phyloP scores from a whole-genome alignment of 2,888 invertebrate genomes.

The Rhynchonema sp. region DNA sequence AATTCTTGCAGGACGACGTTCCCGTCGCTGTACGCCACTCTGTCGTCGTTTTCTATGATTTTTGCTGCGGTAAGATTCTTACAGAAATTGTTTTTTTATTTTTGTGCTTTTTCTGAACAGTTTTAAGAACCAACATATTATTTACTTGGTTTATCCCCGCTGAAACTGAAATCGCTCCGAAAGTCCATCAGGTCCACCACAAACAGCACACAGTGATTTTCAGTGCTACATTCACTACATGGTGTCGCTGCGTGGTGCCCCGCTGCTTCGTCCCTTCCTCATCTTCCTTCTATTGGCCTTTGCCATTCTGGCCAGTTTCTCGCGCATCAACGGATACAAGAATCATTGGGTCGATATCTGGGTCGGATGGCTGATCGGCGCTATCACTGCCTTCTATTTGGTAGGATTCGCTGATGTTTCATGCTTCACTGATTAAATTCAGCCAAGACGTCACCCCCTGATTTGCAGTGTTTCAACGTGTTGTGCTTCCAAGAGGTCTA shows the following conservation, averaged over 20 bases:
- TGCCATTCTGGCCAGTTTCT: slow-evolving; percentile 31
- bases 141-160: too few species aligned
- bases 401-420: slow-evolving; percentile 18
- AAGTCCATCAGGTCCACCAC: too few species aligned
- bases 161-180: too few species aligned
- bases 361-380: slow-evolving; percentile 32
- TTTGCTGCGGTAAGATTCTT: slow-evolving; percentile 32
- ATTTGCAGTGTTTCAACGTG: slow-evolving; percentile 22
- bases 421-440: slow-evolving; percentile 16
- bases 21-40: slow-evolving; percentile 33
- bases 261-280: slow-evolving; percentile 33
- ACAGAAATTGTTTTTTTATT: too few species aligned
- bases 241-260: slow-evolving; percentile 30
- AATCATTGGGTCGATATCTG: slow-evolving; percentile 34
- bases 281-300: slow-evolving; percentile 9
- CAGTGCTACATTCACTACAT: slow-evolving; percentile 34
- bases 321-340: slow-evolving; percentile 30
- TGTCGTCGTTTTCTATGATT: slow-evolving; percentile 31
- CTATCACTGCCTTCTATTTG: slow-evolving; percentile 30
- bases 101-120: too few species aligned
- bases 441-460: neutral
- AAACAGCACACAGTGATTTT: too few species aligned
- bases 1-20: slow-evolving; percentile 28
- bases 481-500: slow-evolving; percentile 28
- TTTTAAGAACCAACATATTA: too few species aligned